Base-by-base conservation (phyloP, 2,888 invertebrate species). In the Hypomecis atomaria region DNA sequence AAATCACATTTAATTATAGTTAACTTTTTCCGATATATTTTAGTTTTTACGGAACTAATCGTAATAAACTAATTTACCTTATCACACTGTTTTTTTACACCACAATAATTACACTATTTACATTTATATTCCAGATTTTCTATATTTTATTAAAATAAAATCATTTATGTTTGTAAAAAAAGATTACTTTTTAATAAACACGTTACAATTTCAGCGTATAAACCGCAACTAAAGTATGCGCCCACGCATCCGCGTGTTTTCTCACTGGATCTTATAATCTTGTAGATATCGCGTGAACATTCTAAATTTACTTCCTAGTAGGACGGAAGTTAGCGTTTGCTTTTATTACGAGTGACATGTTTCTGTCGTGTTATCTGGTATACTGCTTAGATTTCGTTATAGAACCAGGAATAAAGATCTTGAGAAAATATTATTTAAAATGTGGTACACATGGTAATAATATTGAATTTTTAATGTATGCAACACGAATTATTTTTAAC, bases 231-330 rank as follows among this genome's bases (percentile, higher is more conserved):
- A 70, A 75, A 67, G 71, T 73, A 50, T 55, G 45, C 69, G 71
- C 72, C 70, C 59, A 73, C 71, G 66, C 69, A 63, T 33, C 48
- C 40, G 54, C 59, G 60, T 55, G 53, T 68, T 65, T 71, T 72
- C 73, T 70, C 72, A 66, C 75, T 71, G 69, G 78, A 81, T 81
- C 78, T 76, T 72, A 72, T 68, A 73, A 77, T 67, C 60, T 65
- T 61, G 60, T 60, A 65, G 52, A 82, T 80, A 83, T 82, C 76
- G 62, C 74, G 67, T 71, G 77, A 73, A 76, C 69, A 74, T 76
- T 81, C 84, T 86, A 87, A 79, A 83, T 83, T 86, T 87, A 85
- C 77, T 79, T 74, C 74, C 73, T 74, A 72, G 73, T 75, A 54
- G 47, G 53, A 59, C 34, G 47, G 62, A 60, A 57, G 65, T 9